These are phyloP conservation scores for Lepidurus packardi DNA, from an alignment of 1,140 invertebrate species.

Conservation along the genomic window DNA sequence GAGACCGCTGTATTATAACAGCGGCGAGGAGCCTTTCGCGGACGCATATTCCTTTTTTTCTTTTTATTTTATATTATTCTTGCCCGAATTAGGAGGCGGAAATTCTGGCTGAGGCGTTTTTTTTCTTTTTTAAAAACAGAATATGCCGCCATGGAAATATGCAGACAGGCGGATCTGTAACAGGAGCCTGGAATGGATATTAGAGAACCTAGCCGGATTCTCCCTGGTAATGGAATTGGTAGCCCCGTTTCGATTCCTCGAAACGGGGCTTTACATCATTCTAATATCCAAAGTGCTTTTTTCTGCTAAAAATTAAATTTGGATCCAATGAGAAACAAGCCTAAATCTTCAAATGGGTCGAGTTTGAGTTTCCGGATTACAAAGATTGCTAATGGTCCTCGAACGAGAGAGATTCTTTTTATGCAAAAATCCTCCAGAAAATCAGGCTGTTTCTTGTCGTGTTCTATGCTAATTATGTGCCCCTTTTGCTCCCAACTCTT, in stretches of 20 bases:
- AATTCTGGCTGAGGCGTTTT: background rate
- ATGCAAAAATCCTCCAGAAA: slow-evolving; percentile 1
- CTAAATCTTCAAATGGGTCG: background rate
- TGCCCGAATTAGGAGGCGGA: slow-evolving; percentile 10
- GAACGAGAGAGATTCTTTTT: background rate
- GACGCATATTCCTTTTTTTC: background rate
- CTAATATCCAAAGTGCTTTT: background rate
- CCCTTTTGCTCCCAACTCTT: background rate
- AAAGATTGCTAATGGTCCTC: background rate
- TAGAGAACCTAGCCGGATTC: background rate
- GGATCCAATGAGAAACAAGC: background rate
- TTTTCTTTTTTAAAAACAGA: background rate
- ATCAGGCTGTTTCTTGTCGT: background rate
- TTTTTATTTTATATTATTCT: background rate
- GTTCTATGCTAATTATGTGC: slow-evolving; percentile 15
- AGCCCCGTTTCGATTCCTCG: background rate
- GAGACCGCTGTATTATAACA: background rate
- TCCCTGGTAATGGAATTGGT: background rate
- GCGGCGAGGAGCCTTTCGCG: background rate
- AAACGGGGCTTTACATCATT: background rate
- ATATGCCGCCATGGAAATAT: background rate
- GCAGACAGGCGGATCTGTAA: slow-evolving; percentile 2
- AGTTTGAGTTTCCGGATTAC: background rate
- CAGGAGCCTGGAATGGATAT: slow-evolving; percentile 10
- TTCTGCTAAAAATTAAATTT: background rate